Evolutionary conservation across 1,140 invertebrate genomes (phyloP).

Genomic region (Drosophila busckii): DNA sequence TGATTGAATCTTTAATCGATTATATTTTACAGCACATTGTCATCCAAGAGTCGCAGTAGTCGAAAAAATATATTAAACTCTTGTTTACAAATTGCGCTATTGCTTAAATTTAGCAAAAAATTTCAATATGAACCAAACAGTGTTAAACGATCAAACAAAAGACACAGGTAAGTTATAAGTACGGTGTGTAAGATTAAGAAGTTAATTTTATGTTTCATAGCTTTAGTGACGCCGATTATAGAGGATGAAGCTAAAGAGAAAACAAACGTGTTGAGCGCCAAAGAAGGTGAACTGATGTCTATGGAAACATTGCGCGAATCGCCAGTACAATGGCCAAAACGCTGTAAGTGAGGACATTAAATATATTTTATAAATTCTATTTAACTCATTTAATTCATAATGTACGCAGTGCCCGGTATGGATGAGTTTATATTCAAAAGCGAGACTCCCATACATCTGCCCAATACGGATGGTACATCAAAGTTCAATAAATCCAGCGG

Average conservation of each 20-base stretch:
- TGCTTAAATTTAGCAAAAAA: constrained; percentile 4
- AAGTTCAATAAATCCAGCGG: constrained; percentile 84
- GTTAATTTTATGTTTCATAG: background rate
- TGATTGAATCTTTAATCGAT: no score
- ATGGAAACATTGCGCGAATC: constrained; percentile 94
- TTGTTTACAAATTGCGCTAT: constrained; percentile 27
- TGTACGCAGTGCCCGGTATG: constrained; percentile 85
- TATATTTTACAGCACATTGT: no score
- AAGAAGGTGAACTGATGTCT: constrained; percentile 82
- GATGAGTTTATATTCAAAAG: constrained; percentile 84
- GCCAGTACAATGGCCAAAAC: constrained; percentile 95
- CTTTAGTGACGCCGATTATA: background rate
- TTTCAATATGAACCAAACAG: background rate
- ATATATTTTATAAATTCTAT: background rate
- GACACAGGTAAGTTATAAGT: no score
- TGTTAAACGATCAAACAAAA: no score
- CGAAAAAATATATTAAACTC: no score
- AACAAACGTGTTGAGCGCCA: constrained; percentile 11
- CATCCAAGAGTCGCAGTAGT: no score
- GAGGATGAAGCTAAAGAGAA: constrained; percentile 19
- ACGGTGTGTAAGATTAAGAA: no score
- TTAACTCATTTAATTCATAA: background rate
- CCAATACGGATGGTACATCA: constrained; percentile 81
- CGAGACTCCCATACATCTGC: constrained; percentile 79
- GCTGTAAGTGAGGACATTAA: constrained; percentile 83